Evolutionary conservation across 1,140 invertebrate genomes (phyloP).

Genomic region (Lepidostoma basale): DNA sequence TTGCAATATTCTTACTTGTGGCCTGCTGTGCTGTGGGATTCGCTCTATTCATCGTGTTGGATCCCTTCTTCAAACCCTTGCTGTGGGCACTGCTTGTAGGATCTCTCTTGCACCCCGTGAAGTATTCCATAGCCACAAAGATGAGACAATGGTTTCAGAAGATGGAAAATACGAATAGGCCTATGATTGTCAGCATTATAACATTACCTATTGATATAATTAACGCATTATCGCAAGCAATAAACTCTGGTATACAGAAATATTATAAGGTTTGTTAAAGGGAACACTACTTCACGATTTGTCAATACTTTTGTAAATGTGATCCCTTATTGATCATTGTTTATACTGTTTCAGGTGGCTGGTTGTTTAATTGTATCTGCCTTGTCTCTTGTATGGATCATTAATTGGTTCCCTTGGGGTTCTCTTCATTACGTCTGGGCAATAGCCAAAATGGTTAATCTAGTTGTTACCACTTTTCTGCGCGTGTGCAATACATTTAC

Average conservation of each 20-base stretch:
- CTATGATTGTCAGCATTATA: conserved; percentile 71
- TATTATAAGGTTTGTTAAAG: conserved; percentile 62
- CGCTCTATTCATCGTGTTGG: conserved; percentile 78
- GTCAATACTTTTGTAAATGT: background rate
- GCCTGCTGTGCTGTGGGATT: conserved; percentile 72
- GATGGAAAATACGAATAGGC: conserved; percentile 65
- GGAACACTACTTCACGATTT: background rate
- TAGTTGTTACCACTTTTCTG: conserved; percentile 55
- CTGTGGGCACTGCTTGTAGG: conserved; percentile 94
- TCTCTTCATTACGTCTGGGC: conserved; percentile 56
- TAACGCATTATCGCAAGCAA: conserved; percentile 71
- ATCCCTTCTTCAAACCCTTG: conserved; percentile 90
- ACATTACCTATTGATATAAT: conserved; percentile 75
- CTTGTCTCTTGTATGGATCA: conserved; percentile 56
- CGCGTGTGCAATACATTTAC: conserved; percentile 56
- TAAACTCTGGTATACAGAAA: conserved; percentile 68
- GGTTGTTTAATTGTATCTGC: conserved; percentile 53
- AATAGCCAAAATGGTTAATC: conserved; percentile 53
- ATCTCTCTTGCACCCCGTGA: conserved; percentile 88
- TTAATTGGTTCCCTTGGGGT: conserved; percentile 56
- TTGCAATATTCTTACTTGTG: conserved; percentile 73
- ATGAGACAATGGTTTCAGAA: conserved; percentile 75
- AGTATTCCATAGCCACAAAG: conserved; percentile 72
- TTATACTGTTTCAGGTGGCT: conserved; percentile 50
- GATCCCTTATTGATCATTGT: background rate